Conservation (phyloP, 2,888 invertebrate species). For the Agelastica alni region DNA sequence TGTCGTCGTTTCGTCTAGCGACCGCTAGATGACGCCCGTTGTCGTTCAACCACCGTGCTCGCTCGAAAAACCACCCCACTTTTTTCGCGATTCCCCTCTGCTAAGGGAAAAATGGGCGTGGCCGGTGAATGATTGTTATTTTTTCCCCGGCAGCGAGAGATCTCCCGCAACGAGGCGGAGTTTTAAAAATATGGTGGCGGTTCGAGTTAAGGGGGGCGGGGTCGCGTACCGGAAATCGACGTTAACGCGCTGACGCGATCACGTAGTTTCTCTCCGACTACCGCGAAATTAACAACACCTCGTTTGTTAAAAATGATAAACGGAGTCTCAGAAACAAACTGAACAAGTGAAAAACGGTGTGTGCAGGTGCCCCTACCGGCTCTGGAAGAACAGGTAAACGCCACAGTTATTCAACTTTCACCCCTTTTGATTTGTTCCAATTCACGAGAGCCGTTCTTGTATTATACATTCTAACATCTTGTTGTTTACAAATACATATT, state of each 20-base stretch:
- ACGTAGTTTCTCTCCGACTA: conserved; percentile 38
- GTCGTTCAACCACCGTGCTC: conserved; percentile 16
- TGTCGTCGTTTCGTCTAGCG: conserved; percentile 23
- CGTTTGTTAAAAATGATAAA: conserved; percentile 13
- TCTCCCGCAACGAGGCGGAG: conserved; percentile 50
- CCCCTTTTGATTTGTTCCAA: too few species aligned
- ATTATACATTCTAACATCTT: too few species aligned
- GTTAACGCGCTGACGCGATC: conserved; percentile 43
- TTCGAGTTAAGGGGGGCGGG: conserved; percentile 44
- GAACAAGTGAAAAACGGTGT: conserved; percentile 30
- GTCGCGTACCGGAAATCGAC: conserved; percentile 52
- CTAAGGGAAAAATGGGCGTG: conserved; percentile 44
- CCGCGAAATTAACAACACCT: conserved; percentile 33
- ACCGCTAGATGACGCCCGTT: conserved; percentile 33
- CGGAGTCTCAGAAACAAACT: conserved; percentile 17
- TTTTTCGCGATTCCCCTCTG: conserved; percentile 35
- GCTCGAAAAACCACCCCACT: conserved; percentile 35
- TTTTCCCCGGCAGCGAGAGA: conserved; percentile 47
- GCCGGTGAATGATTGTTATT: conserved; percentile 47
- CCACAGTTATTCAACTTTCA: too few species aligned
- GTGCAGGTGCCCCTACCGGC: conserved; percentile 22
- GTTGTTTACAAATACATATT: too few species aligned
- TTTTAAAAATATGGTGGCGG: conserved; percentile 53
- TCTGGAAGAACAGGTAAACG: conserved; percentile 24
- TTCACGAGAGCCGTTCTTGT: too few species aligned